These are phyloP conservation scores for Megalops atlanticus DNA, from an alignment of 2,113 vertebrate species.

Conservation along the genomic window DNA sequence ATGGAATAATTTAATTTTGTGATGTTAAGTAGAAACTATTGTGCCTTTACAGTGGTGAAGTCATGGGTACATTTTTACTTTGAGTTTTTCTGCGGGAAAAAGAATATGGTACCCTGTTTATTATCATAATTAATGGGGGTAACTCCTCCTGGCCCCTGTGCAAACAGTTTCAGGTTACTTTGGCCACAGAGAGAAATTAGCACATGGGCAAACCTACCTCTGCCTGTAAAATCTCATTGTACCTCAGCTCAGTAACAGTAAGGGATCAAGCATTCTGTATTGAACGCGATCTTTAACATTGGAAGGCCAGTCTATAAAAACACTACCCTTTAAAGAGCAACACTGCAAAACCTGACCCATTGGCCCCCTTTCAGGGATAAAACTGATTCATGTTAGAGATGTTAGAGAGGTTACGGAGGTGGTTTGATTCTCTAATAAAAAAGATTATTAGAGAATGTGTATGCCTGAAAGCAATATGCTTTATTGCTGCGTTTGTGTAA, in stretches of 20 bases:
- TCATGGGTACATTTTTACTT: background rate
- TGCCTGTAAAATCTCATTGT: background rate
- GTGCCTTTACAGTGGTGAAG: background rate
- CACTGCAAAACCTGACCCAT: background rate
- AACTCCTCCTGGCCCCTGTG: background rate
- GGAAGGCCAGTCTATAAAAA: background rate
- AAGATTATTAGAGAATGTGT: background rate
- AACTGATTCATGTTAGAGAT: conserved; percentile 33
- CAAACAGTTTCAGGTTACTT: too few relatives aligned
- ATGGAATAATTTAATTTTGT: too few relatives aligned
- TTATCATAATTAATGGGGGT: background rate
- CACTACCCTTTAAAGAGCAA: background rate
- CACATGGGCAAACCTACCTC: background rate
- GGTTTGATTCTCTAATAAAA: conserved; percentile 18
- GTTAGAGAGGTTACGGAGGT: background rate
- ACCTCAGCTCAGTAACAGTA: background rate
- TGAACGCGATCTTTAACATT: background rate
- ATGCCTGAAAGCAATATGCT: background rate
- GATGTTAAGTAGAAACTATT: background rate
- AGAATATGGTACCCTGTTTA: background rate
- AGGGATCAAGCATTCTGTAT: background rate
- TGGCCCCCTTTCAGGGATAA: conserved; percentile 22
- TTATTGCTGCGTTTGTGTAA: background rate
- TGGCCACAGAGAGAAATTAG: too few relatives aligned
- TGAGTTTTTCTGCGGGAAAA: background rate